These are phyloP conservation scores for Orycteropus afer DNA, from an alignment of 2,113 vertebrate species.

Conservation along the genomic window DNA sequence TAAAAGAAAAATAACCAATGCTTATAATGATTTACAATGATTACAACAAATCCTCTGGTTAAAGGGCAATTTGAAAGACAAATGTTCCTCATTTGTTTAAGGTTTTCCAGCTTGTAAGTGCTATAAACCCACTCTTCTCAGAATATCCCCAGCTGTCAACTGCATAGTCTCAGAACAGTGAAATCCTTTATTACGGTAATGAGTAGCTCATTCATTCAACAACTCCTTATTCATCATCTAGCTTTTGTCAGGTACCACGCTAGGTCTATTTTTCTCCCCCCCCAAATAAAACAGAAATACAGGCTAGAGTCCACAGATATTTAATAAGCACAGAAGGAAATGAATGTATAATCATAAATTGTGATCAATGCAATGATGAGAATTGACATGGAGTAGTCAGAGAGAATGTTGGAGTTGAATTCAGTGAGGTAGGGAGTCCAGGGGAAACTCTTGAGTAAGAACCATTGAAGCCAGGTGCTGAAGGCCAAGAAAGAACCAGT, in stretches of 20 bases:
- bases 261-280: neutral
- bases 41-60: neutral
- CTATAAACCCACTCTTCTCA: neutral
- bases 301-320: neutral
- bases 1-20: neutral
- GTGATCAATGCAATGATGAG: neutral
- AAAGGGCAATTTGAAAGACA: neutral
- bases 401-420: neutral
- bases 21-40: neutral
- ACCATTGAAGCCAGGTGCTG: neutral
- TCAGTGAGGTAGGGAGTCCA: neutral
- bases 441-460: neutral
- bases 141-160: neutral
- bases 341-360: neutral
- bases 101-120: neutral
- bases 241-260: neutral
- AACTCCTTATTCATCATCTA: neutral
- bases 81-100: neutral
- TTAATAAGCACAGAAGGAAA: neutral
- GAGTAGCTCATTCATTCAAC: neutral
- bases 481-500: neutral
- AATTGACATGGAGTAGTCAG: neutral
- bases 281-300: neutral
- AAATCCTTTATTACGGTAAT: neutral
- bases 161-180: accelerated